These are phyloP conservation scores for Diphyllodes magnificus DNA, from an alignment of 2,113 vertebrate species.

Conservation along the genomic window DNA sequence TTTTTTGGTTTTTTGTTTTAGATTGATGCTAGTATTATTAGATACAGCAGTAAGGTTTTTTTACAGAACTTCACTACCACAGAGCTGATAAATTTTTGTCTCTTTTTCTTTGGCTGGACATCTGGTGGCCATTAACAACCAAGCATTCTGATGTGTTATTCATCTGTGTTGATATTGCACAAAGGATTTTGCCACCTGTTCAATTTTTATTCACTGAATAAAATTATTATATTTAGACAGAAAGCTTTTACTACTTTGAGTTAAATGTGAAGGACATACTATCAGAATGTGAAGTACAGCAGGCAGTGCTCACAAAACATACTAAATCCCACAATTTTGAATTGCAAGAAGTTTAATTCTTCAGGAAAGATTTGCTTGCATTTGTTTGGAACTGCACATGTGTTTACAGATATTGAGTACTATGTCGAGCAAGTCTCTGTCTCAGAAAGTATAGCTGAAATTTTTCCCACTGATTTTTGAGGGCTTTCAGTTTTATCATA, in stretches of 20 bases:
- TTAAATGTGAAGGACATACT: background rate
- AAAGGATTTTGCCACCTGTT: constrained; percentile 40
- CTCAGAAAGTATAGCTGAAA: background rate
- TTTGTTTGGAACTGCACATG: background rate
- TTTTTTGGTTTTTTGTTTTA: background rate
- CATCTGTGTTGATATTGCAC: background rate
- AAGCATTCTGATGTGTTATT: background rate
- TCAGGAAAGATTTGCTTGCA: background rate
- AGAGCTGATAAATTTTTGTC: background rate
- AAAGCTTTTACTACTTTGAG: background rate
- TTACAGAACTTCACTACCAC: background rate
- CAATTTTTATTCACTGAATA: background rate
- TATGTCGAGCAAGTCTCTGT: background rate
- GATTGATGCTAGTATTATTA: background rate
- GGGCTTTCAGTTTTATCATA: background rate
- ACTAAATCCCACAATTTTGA: background rate
- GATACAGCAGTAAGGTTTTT: background rate
- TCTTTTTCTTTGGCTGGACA: background rate
- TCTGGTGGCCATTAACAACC: constrained; percentile 27
- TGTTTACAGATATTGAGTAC: background rate
- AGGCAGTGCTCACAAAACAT: background rate
- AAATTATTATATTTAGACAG: background rate
- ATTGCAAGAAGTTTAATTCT: background rate
- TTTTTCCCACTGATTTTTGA: background rate
- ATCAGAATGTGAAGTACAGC: background rate